Evolutionary conservation across 2,113 vertebrate species (phyloP), one percentile per base, ranked within the genome.

Genomic region (Serinus canaria): DNA sequence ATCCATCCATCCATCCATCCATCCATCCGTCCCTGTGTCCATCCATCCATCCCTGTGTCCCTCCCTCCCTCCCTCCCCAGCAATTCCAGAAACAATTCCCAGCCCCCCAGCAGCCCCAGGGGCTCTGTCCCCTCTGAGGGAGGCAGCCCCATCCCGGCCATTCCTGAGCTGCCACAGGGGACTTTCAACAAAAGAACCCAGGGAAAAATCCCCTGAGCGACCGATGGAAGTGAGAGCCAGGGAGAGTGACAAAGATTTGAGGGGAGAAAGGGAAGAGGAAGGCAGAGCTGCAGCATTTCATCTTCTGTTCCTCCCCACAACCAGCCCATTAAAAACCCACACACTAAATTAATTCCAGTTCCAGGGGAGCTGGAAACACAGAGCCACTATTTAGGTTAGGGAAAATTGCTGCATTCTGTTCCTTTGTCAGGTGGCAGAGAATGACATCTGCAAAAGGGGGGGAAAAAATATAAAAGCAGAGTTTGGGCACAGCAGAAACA

Each of bases 321-420:
- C 0, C 37, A 88, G 89, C 89, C 68, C 87, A 96, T 93, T 93
- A 86, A 88, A 55, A 94, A 95, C 94, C 96, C 93, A 95, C 96
- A 94, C 89, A 24, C 37, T 31, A 46, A 95, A 77, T 79, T 55
- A 95, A 95, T 90, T 46, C 64, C 76, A 86, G 79, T 63, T 85
- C 35, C 46, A 87, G 75, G 79, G 78, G 94, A 95, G 93, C 63
- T 95, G 75, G 56, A 41, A 75, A 68, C 2, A 16, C 75, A 41
- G 80, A 64, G 46, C 46, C 81, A 63, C 50, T 80, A 6, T 31
- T 92, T 8, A 95, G 94, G 73, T 72, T 20, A 35, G 4, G 90
- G 90, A 68, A 79, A 91, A 85, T n/a, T 91, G 84, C 84, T 85
- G 92, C 81, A 39, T 84, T 90, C 3, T 20, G 8, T 30, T 46